Evolutionary conservation across 2,888 invertebrate species (phyloP).

Genomic region (Cactoblastis cactorum): DNA sequence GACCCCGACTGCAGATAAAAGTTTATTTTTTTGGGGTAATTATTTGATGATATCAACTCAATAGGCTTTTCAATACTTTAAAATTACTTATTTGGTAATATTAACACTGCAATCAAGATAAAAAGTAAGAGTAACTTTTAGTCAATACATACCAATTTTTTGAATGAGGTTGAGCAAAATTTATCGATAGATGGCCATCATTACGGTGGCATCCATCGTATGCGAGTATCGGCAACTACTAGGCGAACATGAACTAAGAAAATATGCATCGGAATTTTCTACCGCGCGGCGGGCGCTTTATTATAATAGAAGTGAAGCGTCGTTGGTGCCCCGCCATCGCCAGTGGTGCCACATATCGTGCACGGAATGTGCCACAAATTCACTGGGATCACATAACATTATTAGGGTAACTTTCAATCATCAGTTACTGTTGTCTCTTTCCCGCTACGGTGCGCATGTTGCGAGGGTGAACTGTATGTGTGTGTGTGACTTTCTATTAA

Average conservation of each 20-base stretch:
- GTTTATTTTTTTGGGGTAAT: too few relatives aligned
- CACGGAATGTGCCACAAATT: conserved; percentile 29
- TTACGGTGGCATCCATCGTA: conserved; percentile 51
- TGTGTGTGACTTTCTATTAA: too few relatives aligned
- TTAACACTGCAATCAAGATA: too few relatives aligned
- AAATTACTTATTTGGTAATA: too few relatives aligned
- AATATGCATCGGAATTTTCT: conserved; percentile 30
- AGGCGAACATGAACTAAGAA: conserved; percentile 41
- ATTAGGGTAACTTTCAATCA: background rate
- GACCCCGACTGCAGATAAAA: too few relatives aligned
- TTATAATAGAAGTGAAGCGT: background rate
- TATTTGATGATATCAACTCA: too few relatives aligned
- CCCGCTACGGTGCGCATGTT: too few relatives aligned
- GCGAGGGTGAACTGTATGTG: too few relatives aligned
- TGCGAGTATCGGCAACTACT: conserved; percentile 51
- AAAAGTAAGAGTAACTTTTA: too few relatives aligned
- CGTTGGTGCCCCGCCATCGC: background rate
- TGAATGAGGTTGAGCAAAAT: background rate
- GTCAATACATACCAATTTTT: too few relatives aligned
- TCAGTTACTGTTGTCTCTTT: too few relatives aligned
- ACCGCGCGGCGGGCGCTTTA: conserved; percentile 9
- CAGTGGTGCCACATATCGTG: conserved; percentile 26
- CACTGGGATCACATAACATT: conserved; percentile 23
- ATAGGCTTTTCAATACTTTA: too few relatives aligned
- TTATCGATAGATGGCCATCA: background rate